Evolutionary conservation across 2,797 vertebrate species (phyloP), one percentile per base, ranked within the genome.

Genomic region (Thalassophryne amazonica): DNA sequence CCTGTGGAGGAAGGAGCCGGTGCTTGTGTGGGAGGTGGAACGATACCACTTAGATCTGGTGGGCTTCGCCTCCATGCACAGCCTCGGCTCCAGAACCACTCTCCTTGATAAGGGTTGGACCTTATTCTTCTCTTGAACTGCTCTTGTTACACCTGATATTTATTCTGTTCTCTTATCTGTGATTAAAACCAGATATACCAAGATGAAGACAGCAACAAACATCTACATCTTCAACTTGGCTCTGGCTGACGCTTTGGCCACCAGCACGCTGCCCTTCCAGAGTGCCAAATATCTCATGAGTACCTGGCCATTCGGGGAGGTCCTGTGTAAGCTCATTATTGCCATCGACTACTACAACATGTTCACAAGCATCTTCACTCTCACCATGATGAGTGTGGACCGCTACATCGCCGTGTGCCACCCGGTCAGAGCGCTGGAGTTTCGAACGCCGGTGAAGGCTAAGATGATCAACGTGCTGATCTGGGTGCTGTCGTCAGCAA

Each of bases 201-300:
- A 96, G 86, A 91, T 98, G 93, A 98, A 98, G 80, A 97, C 95
- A 0, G 94, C 95, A 65, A 98, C 95, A 35, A 98, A 98, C 58
- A 98, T 97, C 88, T 98, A 98, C 87, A 97, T 98, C 85, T 98
- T 98, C 84, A 98, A 98, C 80, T 61, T 97, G 86, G 95, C 95
- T 0, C 68, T 98, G 20, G 95, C 95, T 0, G 95, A 97, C 0
- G 94, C 95, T 0, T 15, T 98, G 86, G 95, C 94, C 64, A 98
- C 95, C 55, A 97, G 94, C 80, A 98, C 95, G 0, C 85, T 98
- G 73, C 95, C 95, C 17, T 98, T 98, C 80, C 95, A 98, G 83
- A 97, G 95, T 0, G 86, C 95, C 71, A 97, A 97, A 59, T 97
- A 97, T 78, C 89, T 98, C 48, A 92, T 98, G 95, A 92, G 91